These are phyloP conservation scores for Cyclophora punctaria DNA, from an alignment of 2,888 invertebrate species.

Conservation along the genomic window DNA sequence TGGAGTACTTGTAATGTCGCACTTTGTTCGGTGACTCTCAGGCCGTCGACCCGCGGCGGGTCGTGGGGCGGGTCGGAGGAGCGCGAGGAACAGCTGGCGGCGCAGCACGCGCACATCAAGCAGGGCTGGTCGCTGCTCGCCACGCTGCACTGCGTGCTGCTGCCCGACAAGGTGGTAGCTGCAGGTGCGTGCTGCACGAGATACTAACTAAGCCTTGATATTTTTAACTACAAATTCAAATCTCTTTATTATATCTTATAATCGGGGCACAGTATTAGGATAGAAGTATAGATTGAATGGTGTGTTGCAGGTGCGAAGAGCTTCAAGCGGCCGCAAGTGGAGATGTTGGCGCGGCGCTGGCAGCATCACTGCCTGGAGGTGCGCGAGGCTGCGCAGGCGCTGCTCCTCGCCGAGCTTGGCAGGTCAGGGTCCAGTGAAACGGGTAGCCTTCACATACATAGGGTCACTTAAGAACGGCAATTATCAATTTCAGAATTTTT, in stretches of 20 bases:
- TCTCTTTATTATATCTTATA: too few relatives aligned
- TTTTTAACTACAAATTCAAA: too few relatives aligned
- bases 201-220: background rate
- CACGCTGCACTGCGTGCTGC: slow-evolving; percentile 94
- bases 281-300: background rate
- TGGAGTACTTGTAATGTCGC: too few relatives aligned
- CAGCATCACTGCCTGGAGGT: slow-evolving; percentile 99
- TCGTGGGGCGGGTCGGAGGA: slow-evolving; percentile 86
- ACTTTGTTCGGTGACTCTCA: slow-evolving; percentile 24
- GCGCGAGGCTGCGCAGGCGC: slow-evolving; percentile 96
- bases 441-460: too few relatives aligned
- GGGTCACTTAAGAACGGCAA: too few relatives aligned
- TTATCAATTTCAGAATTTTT: too few relatives aligned
- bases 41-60: slow-evolving; percentile 78
- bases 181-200: slow-evolving; percentile 35
- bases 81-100: slow-evolving; percentile 87
- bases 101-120: slow-evolving; percentile 94
- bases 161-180: slow-evolving; percentile 92
- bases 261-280: too few relatives aligned
- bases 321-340: slow-evolving; percentile 96
- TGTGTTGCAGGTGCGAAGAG: slow-evolving; percentile 77
- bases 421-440: slow-evolving; percentile 50
- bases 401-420: slow-evolving; percentile 93
- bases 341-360: slow-evolving; percentile 98
- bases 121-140: slow-evolving; percentile 98